Base-by-base conservation (phyloP, 2,797 vertebrate species). In the Lithobates sylvaticus region DNA sequence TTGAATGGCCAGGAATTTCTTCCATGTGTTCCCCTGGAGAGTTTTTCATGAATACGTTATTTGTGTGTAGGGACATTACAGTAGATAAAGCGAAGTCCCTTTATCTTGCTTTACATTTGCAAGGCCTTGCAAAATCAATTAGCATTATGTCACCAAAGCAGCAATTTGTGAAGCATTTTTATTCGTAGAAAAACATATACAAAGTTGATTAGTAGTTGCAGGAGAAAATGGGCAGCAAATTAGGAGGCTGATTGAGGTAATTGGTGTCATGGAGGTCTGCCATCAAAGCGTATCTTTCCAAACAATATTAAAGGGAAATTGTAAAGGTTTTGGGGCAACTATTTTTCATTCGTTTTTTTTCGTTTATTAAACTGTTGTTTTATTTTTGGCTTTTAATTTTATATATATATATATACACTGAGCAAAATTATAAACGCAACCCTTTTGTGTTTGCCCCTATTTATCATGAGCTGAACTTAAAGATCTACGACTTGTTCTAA, bases 91-190 rank as follows among this genome's bases (percentile, higher is more conserved):
- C 75, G 1, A 29, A 36, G 27, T 12, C 23, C 64, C 47, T 65
- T 76, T 76, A 81, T 79, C 18, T 10, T 13, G 70, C 76, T 73
- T 73, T 79, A 79, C 76, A 85, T 85, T 79, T 34, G 44, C 47
- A 50, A 81, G 69, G 54, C 73, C 81, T 83, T 78, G 76, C 36
- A 78, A 87, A 87, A 87, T 87, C 75, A 87, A 87, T 87, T 83
- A 83, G 69, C 27, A 73, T 72, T 83, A 83, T 82, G 76, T 78
- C 74, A 71, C 75, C 85, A 58, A 39, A 36, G 75, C 75, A 65
- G 42, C 80, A 87, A 73, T 87, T 87, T 83, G 85, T 58, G 81
- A 78, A 58, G 84, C 78, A 76, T 83, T 84, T 84, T 65, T 27
- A 78, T 78, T 78, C n/a, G 58, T 84, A 67, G 58, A 76, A 68